phyloP scores from a whole-genome alignment of 2,113 vertebrate species.

The Varanus salvator region DNA sequence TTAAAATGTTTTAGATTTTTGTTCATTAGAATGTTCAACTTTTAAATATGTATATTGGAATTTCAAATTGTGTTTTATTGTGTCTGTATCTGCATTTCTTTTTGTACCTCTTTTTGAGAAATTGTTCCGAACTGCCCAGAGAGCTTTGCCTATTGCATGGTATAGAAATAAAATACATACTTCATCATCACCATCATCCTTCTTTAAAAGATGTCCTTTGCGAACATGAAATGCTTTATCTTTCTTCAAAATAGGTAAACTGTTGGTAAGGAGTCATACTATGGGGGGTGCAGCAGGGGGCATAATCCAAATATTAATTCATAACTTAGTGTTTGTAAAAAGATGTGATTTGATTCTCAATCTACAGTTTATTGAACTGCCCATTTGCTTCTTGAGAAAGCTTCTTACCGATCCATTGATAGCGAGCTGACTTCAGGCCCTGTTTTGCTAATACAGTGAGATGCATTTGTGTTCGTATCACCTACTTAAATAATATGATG shows the following conservation, averaged over 20 bases:
- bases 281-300: fast-evolving
- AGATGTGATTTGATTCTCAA: not conserved
- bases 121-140: no score
- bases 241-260: not conserved
- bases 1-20: no score
- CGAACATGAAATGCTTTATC: not conserved
- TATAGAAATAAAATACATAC: no score
- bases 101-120: no score
- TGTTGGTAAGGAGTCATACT: not conserved
- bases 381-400: not conserved
- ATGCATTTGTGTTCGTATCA: slow-evolving; percentile 47
- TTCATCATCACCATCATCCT: not conserved
- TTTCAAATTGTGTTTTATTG: no score
- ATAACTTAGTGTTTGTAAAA: not conserved
- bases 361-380: not conserved
- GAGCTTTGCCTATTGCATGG: no score
- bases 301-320: not conserved
- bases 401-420: not conserved
- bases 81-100: no score
- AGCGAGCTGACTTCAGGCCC: not conserved
- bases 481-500: slow-evolving; percentile 47
- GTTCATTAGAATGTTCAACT: no score
- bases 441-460: slow-evolving; percentile 49
- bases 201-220: not conserved
- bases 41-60: no score